Conservation (phyloP, 2,797 vertebrate species). For the Phoebastria nigripes region DNA sequence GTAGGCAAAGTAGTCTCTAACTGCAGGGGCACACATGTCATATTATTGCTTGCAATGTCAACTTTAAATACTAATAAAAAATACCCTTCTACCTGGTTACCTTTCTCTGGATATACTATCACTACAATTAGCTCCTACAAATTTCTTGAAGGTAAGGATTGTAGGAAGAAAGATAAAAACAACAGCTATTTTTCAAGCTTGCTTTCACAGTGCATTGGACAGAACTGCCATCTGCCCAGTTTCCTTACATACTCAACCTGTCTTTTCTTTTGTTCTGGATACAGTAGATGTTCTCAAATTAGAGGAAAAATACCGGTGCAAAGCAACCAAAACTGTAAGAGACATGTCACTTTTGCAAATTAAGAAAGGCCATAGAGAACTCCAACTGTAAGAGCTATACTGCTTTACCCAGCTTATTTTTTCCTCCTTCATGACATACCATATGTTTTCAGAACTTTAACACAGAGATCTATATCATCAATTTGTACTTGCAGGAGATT, state of each 20-base stretch:
- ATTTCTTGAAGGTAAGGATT: neutral
- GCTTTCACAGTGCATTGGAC: neutral
- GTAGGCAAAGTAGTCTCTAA: neutral
- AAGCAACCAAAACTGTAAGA: neutral
- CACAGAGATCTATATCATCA: fast-evolving
- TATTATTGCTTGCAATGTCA: neutral
- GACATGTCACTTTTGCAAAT: neutral
- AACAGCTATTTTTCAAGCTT: neutral
- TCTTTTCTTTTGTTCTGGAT: neutral
- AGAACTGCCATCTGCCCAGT: neutral
- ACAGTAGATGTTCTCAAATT: neutral
- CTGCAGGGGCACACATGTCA: too few species aligned
- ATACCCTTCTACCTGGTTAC: neutral
- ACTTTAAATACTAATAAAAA: neutral
- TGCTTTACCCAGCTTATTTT: neutral
- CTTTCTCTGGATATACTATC: neutral
- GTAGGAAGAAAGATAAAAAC: neutral
- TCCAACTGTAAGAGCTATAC: neutral
- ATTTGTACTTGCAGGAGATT: neutral
- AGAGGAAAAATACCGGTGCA: neutral
- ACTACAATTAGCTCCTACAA: neutral
- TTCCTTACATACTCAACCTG: neutral
- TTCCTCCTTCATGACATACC: fast-evolving
- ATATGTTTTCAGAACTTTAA: neutral
- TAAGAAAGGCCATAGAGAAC: neutral